phyloP scores from a whole-genome alignment of 2,888 invertebrate species.

The Sericinus montela region DNA sequence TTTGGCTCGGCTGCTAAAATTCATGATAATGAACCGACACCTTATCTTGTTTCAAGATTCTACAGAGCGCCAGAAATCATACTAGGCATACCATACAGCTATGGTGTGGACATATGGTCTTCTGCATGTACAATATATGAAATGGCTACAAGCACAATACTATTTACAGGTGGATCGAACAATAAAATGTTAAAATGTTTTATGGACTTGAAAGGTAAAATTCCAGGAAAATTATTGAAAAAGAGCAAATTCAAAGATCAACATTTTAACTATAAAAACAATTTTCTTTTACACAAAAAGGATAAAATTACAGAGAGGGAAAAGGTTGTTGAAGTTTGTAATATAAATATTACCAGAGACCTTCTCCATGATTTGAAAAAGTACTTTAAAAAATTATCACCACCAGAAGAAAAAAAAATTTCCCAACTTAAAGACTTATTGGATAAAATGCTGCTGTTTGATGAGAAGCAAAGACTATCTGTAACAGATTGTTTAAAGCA shows the following conservation, averaged over 20 bases:
- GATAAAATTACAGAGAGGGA: constrained; percentile 98
- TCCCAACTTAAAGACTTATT: constrained; percentile 94
- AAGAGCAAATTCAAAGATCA: constrained; percentile 97
- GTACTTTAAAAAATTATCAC: constrained; percentile 87
- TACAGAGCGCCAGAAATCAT: constrained; percentile 99
- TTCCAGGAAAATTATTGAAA: constrained; percentile 95
- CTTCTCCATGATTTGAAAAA: constrained; percentile 92
- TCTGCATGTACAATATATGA: constrained; percentile 99
- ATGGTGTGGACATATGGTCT: constrained; percentile 98
- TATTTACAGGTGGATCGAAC: constrained; percentile 98
- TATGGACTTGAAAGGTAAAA: constrained; percentile 99
- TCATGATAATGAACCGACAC: constrained; percentile 97
- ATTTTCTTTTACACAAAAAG: constrained; percentile 97
- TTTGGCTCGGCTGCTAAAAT: constrained; percentile 98
- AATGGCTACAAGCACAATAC: constrained; percentile 97
- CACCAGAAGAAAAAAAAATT: constrained; percentile 92
- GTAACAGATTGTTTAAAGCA: constrained; percentile 94
- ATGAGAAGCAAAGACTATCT: constrained; percentile 92
- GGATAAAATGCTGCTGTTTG: constrained; percentile 93
- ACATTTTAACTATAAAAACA: constrained; percentile 97
- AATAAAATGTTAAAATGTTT: constrained; percentile 99
- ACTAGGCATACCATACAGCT: constrained; percentile 96
- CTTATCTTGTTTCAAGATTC: constrained; percentile 98
- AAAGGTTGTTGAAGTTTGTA: constrained; percentile 94
- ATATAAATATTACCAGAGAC: constrained; percentile 90